Evolutionary conservation across 2,888 invertebrate genomes (phyloP).

Genomic region (Drosophila colorata): DNA sequence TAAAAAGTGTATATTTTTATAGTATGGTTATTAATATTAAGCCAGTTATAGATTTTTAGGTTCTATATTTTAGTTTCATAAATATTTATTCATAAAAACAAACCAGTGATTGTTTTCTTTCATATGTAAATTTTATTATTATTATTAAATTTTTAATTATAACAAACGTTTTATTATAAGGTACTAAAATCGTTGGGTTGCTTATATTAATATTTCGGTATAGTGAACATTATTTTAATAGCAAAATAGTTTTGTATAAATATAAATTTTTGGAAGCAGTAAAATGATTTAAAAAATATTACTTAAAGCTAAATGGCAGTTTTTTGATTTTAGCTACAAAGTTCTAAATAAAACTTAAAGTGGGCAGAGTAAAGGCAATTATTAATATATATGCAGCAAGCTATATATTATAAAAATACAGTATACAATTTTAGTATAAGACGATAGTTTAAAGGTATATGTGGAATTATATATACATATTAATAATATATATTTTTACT

Average conservation of each 20-base stretch:
- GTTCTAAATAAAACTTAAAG: background rate
- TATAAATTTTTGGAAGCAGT: background rate
- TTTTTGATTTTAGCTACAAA: background rate
- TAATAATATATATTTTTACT: background rate
- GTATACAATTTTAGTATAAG: no score
- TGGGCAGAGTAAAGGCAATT: background rate
- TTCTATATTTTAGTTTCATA: no score
- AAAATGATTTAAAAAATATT: background rate
- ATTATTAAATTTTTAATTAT: background rate
- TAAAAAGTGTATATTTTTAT: no score
- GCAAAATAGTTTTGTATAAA: no score
- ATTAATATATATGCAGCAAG: background rate
- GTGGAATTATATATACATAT: background rate
- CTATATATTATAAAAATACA: background rate
- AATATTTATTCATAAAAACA: no score
- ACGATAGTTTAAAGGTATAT: background rate
- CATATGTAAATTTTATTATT: background rate
- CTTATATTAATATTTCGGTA: constrained; percentile 3
- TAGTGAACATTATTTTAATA: background rate
- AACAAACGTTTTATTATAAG: constrained; percentile 3
- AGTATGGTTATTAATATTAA: no score
- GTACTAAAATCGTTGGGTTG: constrained; percentile 42
- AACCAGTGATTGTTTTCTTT: background rate
- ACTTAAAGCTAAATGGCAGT: constrained; percentile 13
- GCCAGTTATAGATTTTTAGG: no score